phyloP scores from a whole-genome alignment of 2,888 invertebrate species.

The Heterodera filipjevi region DNA sequence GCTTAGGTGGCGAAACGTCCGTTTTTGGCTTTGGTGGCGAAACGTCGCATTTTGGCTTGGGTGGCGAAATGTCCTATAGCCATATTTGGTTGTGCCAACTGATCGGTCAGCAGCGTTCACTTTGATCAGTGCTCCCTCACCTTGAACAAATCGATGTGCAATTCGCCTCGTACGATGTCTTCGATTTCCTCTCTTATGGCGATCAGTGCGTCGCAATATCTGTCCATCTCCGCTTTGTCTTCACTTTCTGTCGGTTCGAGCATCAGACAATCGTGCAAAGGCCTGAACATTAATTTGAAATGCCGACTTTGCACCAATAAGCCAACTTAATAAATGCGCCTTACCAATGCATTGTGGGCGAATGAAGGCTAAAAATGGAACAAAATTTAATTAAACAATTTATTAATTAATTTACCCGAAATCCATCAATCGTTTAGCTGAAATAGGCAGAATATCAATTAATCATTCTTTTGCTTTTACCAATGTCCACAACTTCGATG shows the following conservation, averaged over 20 bases:
- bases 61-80: too few species aligned
- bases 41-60: too few species aligned
- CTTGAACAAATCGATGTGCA: conserved; percentile 42
- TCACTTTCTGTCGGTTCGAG: conserved; percentile 98
- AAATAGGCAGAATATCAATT: too few species aligned
- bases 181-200: conserved; percentile 87
- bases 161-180: conserved; percentile 68
- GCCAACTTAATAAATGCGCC: too few species aligned
- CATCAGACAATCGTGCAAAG: conserved; percentile 94
- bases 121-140: not conserved
- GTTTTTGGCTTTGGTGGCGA: too few species aligned
- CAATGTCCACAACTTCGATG: conserved; percentile 91
- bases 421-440: conserved; percentile 93
- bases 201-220: conserved; percentile 93
- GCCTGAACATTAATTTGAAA: too few species aligned
- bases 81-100: not conserved
- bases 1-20: too few species aligned
- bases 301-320: too few species aligned
- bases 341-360: not conserved
- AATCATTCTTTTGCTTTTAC: conserved; percentile 68
- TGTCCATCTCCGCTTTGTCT: conserved; percentile 87
- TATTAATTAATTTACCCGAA: conserved; percentile 71
- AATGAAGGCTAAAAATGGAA: not conserved
- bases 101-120: not conserved
- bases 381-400: not conserved